Conservation (phyloP, 2,888 invertebrate species). For the Chrysopilus asiliformis region DNA sequence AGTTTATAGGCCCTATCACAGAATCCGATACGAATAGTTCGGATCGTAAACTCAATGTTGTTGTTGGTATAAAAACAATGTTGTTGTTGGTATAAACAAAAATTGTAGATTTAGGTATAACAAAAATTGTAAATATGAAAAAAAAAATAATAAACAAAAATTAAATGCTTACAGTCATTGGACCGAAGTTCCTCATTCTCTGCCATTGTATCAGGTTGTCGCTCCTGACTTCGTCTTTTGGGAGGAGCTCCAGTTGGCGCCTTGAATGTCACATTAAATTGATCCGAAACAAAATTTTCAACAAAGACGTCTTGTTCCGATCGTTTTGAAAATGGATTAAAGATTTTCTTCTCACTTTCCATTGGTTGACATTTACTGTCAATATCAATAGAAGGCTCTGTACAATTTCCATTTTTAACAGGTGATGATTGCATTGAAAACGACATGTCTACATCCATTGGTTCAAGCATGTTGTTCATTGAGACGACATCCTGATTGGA, state of each 20-base stretch:
- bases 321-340: not conserved
- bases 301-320: constrained; percentile 24
- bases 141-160: constrained; percentile 12
- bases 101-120: too few relatives aligned
- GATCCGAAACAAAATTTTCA: constrained; percentile 22
- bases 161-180: constrained; percentile 17
- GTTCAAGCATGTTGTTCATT: constrained; percentile 16
- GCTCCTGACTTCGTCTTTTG: constrained; percentile 4
- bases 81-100: too few relatives aligned
- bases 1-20: too few relatives aligned
- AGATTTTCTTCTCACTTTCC: too few relatives aligned
- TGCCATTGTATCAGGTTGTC: too few relatives aligned
- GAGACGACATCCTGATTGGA: not conserved
- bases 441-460: constrained; percentile 25
- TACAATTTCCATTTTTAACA: not conserved
- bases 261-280: constrained; percentile 24
- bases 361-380: too few relatives aligned
- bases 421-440: not conserved
- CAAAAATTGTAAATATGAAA: too few relatives aligned
- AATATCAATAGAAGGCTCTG: not conserved
- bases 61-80: too few relatives aligned
- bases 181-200: constrained; percentile 17
- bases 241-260: constrained; percentile 13
- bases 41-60: too few relatives aligned
- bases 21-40: too few relatives aligned